Evolutionary conservation across 2,797 vertebrate species (phyloP), one percentile per base, ranked within the genome.

Genomic region (Argentina silus): DNA sequence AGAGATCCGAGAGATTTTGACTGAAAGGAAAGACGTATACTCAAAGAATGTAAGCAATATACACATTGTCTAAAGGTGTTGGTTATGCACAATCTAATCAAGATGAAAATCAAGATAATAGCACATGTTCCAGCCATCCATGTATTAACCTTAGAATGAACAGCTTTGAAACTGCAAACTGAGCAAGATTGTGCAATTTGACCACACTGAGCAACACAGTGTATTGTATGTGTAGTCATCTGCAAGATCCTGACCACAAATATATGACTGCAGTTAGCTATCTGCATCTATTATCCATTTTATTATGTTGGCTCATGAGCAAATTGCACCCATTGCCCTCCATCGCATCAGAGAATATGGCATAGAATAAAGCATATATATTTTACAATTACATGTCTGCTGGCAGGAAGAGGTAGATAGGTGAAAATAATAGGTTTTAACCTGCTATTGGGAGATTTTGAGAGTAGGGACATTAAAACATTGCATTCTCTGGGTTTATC

Each of bases 361-460:
- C 80, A 78, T 80, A 74, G 73, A 70, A 14, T 69, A 48, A 77
- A 67, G 76, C 80, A 81, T 83, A 80, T 53, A 10, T 21, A 12
- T 23, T 91, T 90, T 91, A 90, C 88, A 88, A 91, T 92, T 89
- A 90, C 90, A 87, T 85, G 88, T 90, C 86, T 88, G 79, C 87
- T 86, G 85, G 86, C 85, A 86, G 87, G 83, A 83, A 87, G 87
- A 85, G 84, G 78, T 76, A 70, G 80, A 89, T 82, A 90, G 90
- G 90, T 90, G 89, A 88, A 92, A 89, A 91, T 94, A 94, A 94
- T 93, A 93, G 92, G 87, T 91, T 91, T 67, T 19, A 8, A 10
- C 2, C 15, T 55, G 66, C 21, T 43, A 23, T 5, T 68, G 50
- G n/a, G 66, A 21, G 23, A 23, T 50, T 1, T 36, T 23, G 15